Evolutionary conservation across 2,888 invertebrate species (phyloP).

Genomic region (Iphiclides podalirius): DNA sequence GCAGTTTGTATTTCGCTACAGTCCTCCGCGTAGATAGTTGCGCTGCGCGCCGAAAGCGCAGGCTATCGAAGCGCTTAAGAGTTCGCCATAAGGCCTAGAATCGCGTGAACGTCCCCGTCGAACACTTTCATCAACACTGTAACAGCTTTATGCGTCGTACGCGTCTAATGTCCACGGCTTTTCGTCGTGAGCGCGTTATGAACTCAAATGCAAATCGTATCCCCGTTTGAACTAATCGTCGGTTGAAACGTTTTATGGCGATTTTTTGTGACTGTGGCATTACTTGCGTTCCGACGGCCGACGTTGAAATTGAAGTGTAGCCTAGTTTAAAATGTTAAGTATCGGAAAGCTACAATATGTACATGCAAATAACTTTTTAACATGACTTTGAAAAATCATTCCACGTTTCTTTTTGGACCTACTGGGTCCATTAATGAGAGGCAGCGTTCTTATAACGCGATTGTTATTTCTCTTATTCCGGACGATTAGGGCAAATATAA

Average conservation of each 20-base stretch:
- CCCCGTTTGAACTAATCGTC: constrained; percentile 60
- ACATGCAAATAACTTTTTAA: too few relatives aligned
- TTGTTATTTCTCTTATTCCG: not conserved
- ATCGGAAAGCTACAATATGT: too few relatives aligned
- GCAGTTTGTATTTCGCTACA: constrained; percentile 44
- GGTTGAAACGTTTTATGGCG: constrained; percentile 45
- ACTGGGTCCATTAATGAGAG: not conserved
- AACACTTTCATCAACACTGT: constrained; percentile 11
- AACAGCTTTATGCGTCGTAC: constrained; percentile 15
- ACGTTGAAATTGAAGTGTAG: not conserved
- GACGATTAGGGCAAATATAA: constrained; percentile 13
- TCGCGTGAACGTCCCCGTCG: not conserved
- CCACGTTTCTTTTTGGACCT: too few relatives aligned
- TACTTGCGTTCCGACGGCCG: not conserved
- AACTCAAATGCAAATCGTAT: constrained; percentile 53
- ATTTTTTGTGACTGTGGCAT: constrained; percentile 35
- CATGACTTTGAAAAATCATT: too few relatives aligned
- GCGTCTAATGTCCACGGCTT: constrained; percentile 31
- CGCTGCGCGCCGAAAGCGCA: constrained; percentile 30
- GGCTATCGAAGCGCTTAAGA: constrained; percentile 15
- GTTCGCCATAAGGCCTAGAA: not conserved
- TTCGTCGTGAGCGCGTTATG: constrained; percentile 52
- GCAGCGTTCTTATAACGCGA: not conserved
- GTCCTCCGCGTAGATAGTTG: constrained; percentile 31
- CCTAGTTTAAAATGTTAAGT: too few relatives aligned